Conservation (phyloP, 2,113 vertebrate species). For the Nibea coibor region DNA sequence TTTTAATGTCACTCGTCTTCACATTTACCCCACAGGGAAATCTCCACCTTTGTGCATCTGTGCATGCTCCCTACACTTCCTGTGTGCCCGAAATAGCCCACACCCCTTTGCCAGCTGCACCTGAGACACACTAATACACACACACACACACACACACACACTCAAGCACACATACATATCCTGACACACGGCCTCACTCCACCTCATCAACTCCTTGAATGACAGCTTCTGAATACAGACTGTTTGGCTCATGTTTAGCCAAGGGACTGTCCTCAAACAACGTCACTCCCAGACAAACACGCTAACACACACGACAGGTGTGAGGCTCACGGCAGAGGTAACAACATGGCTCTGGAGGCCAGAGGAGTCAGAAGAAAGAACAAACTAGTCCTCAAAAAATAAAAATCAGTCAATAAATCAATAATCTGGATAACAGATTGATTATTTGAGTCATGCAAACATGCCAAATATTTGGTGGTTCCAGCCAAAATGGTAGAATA, state of each 20-base stretch:
- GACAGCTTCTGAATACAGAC: conserved; percentile 44
- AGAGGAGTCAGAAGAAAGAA: neutral
- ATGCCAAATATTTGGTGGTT: neutral
- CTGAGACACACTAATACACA: conserved; percentile 54
- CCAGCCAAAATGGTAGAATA: neutral
- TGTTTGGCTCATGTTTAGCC: conserved; percentile 62
- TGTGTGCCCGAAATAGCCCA: conserved; percentile 39
- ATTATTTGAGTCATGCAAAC: neutral
- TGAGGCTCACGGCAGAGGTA: conserved; percentile 14
- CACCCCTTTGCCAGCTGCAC: conserved; percentile 51
- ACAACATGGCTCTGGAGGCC: conserved; percentile 6
- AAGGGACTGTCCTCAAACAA: conserved; percentile 64
- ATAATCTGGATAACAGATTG: neutral
- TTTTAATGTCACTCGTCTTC: conserved; percentile 18
- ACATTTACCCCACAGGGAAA: conserved; percentile 22
- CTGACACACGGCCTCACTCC: conserved; percentile 41
- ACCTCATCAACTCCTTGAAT: conserved; percentile 61
- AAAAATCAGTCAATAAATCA: neutral
- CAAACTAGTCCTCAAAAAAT: neutral
- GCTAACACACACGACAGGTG: conserved; percentile 48
- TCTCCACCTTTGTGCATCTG: conserved; percentile 48
- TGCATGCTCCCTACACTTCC: conserved; percentile 39
- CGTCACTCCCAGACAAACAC: neutral
- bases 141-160: neutral
- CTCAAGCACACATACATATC: conserved; percentile 9